Conservation (phyloP, 2,888 invertebrate genomes). For the Scaptodrosophila latifasciaeformis region DNA sequence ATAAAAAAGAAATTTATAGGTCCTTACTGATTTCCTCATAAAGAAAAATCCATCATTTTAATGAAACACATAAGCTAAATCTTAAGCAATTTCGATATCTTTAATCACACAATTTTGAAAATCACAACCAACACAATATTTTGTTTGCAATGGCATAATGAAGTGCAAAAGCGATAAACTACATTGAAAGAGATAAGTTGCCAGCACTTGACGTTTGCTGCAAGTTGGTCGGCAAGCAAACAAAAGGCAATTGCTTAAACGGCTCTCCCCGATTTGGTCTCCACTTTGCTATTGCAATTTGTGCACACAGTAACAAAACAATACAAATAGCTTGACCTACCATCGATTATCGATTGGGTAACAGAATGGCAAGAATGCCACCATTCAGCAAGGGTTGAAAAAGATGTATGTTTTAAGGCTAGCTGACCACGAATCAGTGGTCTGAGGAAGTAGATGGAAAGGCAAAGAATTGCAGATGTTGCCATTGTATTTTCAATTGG, state of each 20-base stretch:
- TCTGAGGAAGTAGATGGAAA: not conserved
- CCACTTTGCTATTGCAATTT: no score
- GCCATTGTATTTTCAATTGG: not conserved
- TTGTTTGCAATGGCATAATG: constrained; percentile 11
- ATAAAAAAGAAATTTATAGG: no score
- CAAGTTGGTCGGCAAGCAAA: not conserved
- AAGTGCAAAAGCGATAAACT: constrained; percentile 19
- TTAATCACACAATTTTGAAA: no score
- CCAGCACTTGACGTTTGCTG: not conserved
- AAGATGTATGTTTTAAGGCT: constrained; percentile 1
- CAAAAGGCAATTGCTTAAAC: no score
- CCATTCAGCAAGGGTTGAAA: not conserved
- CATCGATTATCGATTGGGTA: not conserved
- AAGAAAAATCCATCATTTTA: no score
- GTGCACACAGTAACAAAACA: no score
- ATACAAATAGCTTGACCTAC: no score
- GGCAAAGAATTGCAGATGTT: not conserved
- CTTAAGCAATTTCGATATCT: no score
- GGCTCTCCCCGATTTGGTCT: no score
- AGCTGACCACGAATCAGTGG: not conserved
- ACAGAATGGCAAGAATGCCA: not conserved
- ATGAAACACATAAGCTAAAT: no score
- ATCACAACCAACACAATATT: no score
- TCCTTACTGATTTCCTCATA: no score
- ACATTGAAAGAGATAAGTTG: not conserved